Evolutionary conservation across 2,113 vertebrate species (phyloP).

Genomic region (Lamprotornis superbus): DNA sequence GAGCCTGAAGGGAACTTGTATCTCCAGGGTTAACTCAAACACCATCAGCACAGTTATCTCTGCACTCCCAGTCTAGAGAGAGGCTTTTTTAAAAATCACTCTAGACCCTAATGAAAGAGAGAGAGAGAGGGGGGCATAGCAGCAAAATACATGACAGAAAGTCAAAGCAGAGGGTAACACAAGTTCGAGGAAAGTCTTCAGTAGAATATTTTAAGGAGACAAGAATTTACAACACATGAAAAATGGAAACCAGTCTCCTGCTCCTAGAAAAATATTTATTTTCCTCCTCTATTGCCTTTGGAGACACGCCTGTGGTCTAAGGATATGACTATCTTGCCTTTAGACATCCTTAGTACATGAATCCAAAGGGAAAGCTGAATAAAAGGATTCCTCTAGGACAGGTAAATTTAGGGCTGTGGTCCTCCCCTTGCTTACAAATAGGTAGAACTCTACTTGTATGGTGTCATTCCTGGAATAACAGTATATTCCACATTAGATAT

Average conservation of each 20-base stretch:
- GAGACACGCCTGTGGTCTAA: not conserved
- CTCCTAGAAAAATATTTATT: not conserved
- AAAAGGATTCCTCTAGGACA: not conserved
- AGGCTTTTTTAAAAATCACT: not conserved
- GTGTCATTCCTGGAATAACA: not conserved
- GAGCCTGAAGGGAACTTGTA: not conserved
- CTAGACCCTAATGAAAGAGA: not conserved
- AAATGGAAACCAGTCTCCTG: not conserved
- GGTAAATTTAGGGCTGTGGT: not conserved
- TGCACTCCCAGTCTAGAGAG: not conserved
- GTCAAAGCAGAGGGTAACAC: not conserved
- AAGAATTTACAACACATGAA: not conserved
- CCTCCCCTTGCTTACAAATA: not conserved
- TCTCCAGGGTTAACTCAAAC: not conserved
- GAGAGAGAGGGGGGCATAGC: not conserved
- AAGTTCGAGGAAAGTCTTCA: not conserved
- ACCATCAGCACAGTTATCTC: not conserved
- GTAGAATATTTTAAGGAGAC: not conserved
- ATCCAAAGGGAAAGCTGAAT: not conserved
- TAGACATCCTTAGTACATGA: not conserved
- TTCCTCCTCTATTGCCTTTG: not conserved
- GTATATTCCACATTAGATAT: not conserved
- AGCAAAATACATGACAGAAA: not conserved
- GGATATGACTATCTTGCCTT: not conserved
- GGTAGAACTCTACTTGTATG: not conserved